These are phyloP conservation scores for Lycophotia porphyrea DNA, from an alignment of 2,888 invertebrate genomes.

Conservation along the genomic window DNA sequence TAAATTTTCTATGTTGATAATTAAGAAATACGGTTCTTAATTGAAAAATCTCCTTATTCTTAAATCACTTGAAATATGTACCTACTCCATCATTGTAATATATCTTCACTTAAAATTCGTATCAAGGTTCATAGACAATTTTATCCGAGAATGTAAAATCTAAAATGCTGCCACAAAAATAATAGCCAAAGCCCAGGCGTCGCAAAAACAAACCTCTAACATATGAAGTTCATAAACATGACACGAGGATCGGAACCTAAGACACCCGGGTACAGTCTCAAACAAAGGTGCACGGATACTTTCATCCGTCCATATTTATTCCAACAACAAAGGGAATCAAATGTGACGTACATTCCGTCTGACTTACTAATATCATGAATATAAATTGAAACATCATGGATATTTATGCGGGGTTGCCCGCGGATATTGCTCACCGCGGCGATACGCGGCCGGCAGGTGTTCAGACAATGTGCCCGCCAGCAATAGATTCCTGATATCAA, in stretches of 20 bases:
- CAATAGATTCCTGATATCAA: constrained; percentile 87
- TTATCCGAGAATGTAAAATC: constrained; percentile 19
- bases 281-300: constrained; percentile 63
- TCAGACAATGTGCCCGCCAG: constrained; percentile 86
- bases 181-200: constrained; percentile 1
- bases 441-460: constrained; percentile 85
- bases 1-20: background rate
- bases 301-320: constrained; percentile 77
- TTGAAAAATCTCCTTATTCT: background rate
- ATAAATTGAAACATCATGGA: constrained; percentile 89
- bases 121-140: background rate
- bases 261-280: constrained; percentile 44
- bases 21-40: background rate
- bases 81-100: background rate
- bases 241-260: constrained; percentile 47
- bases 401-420: constrained; percentile 86
- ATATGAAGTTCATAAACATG: constrained; percentile 63
- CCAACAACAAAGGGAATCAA: constrained; percentile 88
- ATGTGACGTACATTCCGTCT: constrained; percentile 87
- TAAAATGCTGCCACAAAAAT: constrained; percentile 36
- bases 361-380: constrained; percentile 90
- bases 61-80: constrained; percentile 12
- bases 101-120: constrained; percentile 4
- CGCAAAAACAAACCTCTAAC: constrained; percentile 54
- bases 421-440: constrained; percentile 83